Conservation (phyloP, 2,888 invertebrate genomes). For the Julus scanicus region DNA sequence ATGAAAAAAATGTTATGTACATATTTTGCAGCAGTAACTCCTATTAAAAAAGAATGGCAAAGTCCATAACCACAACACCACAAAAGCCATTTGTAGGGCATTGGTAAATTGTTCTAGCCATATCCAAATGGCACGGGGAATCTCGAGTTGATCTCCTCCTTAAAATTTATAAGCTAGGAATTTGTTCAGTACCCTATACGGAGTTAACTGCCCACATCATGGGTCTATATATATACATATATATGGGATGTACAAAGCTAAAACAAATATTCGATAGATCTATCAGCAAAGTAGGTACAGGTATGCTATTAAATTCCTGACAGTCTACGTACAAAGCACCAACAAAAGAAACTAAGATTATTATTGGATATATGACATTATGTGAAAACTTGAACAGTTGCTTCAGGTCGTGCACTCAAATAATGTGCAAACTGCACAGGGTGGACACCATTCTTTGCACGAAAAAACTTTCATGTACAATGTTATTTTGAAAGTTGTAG, state of each 20-base stretch:
- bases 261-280: slow-evolving; percentile 6
- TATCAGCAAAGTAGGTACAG: slow-evolving; percentile 27
- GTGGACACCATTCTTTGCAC: too few species aligned
- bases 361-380: slow-evolving; percentile 21
- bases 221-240: slow-evolving; percentile 27
- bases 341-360: slow-evolving; percentile 22
- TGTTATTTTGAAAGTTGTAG: too few species aligned
- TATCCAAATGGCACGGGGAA: neutral
- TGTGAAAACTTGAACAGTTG: slow-evolving; percentile 21
- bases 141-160: neutral
- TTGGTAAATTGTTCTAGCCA: slow-evolving; percentile 8
- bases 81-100: neutral
- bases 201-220: slow-evolving; percentile 12
- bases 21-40: slow-evolving; percentile 27
- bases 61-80: slow-evolving; percentile 7
- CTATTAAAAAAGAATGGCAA: slow-evolving; percentile 18
- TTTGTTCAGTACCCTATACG: neutral
- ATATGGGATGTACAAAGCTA: slow-evolving; percentile 33
- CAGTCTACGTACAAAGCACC: slow-evolving; percentile 15
- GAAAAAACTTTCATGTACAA: too few species aligned
- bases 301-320: slow-evolving; percentile 17
- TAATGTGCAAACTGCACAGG: neutral
- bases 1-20: slow-evolving; percentile 33
- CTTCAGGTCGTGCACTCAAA: neutral
- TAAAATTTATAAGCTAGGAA: slow-evolving; percentile 12